A percentile compares a stretch with the other conserved stretches of the same genome.
Evolutionary conservation across 2,888 invertebrate species (phyloP).

Genomic region (Himalopsyche anomala): DNA sequence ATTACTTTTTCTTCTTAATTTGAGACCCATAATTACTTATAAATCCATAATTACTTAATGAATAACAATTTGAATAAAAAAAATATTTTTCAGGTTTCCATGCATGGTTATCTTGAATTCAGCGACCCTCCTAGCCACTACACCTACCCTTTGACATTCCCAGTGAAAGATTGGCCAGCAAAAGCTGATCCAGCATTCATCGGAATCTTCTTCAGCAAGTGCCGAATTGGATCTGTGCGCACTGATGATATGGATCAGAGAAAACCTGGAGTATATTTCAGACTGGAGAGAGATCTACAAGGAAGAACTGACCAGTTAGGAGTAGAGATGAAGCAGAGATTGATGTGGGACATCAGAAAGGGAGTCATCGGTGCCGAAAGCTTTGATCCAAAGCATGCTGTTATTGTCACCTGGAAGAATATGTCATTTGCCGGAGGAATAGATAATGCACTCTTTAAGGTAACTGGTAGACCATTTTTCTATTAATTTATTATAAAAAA

Average conservation of each 20-base stretch:
- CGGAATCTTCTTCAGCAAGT: slow-evolving; percentile 94
- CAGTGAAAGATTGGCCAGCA: slow-evolving; percentile 90
- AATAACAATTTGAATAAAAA: too few relatives aligned
- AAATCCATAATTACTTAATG: too few relatives aligned
- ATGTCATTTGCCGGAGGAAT: slow-evolving; percentile 94
- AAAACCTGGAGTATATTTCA: slow-evolving; percentile 89
- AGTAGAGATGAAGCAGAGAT: slow-evolving; percentile 89
- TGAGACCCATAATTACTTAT: too few relatives aligned
- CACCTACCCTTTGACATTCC: slow-evolving; percentile 91
- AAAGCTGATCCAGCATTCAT: slow-evolving; percentile 94
- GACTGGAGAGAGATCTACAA: slow-evolving; percentile 78
- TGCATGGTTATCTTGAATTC: slow-evolving; percentile 91
- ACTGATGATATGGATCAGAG: slow-evolving; percentile 86
- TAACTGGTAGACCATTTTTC: slow-evolving; percentile 69
- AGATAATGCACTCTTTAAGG: slow-evolving; percentile 84
- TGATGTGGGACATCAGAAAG: slow-evolving; percentile 92
- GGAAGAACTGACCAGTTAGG: slow-evolving; percentile 88
- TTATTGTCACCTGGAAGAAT: slow-evolving; percentile 97
- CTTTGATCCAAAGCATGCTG: slow-evolving; percentile 93
- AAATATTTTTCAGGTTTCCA: slow-evolving; percentile 79
- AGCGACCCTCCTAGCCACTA: slow-evolving; percentile 92
- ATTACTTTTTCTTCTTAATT: too few relatives aligned
- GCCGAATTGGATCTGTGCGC: slow-evolving; percentile 85
- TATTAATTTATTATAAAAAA: too few relatives aligned
- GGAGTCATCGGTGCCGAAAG: slow-evolving; percentile 94